These are phyloP conservation scores for Nannoperca obscura DNA, from an alignment of 2,797 vertebrate species.

Conservation along the genomic window DNA sequence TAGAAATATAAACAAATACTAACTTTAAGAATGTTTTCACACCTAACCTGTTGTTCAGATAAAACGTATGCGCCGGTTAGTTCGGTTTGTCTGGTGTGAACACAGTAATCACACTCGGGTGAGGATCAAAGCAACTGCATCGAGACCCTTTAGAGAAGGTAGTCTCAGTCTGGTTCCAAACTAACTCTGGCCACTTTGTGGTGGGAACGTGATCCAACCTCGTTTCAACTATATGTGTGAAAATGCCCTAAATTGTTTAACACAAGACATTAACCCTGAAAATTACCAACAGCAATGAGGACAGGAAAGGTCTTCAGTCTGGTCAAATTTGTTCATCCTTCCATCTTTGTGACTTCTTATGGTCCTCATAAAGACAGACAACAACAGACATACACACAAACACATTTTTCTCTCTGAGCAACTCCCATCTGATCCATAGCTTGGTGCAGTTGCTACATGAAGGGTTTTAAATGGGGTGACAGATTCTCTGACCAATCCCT, in stretches of 20 bases:
- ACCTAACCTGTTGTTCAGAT: too few relatives aligned
- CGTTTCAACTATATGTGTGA: too few relatives aligned
- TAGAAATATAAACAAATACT: not conserved
- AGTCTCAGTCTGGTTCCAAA: too few relatives aligned
- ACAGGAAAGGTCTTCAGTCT: not conserved
- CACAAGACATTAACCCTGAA: not conserved
- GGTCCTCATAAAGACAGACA: slow-evolving; percentile 32
- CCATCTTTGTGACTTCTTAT: not conserved
- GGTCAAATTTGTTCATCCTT: slow-evolving; percentile 3
- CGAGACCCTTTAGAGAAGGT: too few relatives aligned
- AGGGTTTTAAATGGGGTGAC: slow-evolving; percentile 44
- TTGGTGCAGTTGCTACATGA: slow-evolving; percentile 31
- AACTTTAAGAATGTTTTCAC: not conserved
- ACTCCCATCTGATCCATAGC: slow-evolving; percentile 50
- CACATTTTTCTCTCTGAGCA: slow-evolving; percentile 39
- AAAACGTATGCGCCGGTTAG: too few relatives aligned
- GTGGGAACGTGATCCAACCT: too few relatives aligned
- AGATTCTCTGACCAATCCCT: slow-evolving; percentile 44
- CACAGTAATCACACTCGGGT: too few relatives aligned
- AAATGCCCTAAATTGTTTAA: not conserved
- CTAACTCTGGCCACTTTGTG: too few relatives aligned
- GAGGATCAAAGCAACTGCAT: too few relatives aligned
- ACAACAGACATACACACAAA: slow-evolving; percentile 1
- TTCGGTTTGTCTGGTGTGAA: too few relatives aligned
- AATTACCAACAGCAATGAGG: not conserved